phyloP scores from a whole-genome alignment of 1,140 invertebrate genomes.

The Drosophila parabipectinata region DNA sequence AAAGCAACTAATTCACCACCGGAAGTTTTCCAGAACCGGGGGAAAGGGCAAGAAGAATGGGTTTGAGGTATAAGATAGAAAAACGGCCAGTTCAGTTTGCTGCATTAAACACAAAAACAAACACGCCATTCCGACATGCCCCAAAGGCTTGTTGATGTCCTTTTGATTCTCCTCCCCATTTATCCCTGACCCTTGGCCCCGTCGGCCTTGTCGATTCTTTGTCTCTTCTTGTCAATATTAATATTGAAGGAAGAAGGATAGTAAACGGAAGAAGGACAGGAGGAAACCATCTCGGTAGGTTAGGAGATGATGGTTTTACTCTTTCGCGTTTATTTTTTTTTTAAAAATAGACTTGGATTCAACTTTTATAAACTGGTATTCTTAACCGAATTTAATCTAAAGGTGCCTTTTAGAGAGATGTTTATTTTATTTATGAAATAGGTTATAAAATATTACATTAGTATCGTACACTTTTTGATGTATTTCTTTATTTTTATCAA shows the following conservation, averaged over 20 bases:
- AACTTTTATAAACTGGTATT: no score
- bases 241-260: constrained; percentile 56
- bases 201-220: constrained; percentile 32
- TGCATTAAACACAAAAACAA: constrained; percentile 73
- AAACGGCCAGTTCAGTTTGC: constrained; percentile 50
- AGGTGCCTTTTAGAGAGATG: no score
- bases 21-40: constrained; percentile 40
- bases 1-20: constrained; percentile 62
- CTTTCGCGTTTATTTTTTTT: not conserved
- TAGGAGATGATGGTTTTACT: not conserved
- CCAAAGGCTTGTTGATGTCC: constrained; percentile 49
- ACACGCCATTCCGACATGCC: constrained; percentile 41
- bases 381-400: no score
- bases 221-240: constrained; percentile 63
- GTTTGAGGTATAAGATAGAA: constrained; percentile 1
- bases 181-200: not conserved
- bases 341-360: constrained; percentile 56
- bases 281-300: not conserved
- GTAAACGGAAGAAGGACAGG: constrained; percentile 46
- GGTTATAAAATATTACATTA: no score
- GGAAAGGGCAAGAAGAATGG: constrained; percentile 6
- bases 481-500: no score
- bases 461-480: no score
- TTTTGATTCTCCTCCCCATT: not conserved
- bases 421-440: no score